Evolutionary conservation across 2,113 vertebrate species (phyloP).

Genomic region (Thomomys bottae): DNA sequence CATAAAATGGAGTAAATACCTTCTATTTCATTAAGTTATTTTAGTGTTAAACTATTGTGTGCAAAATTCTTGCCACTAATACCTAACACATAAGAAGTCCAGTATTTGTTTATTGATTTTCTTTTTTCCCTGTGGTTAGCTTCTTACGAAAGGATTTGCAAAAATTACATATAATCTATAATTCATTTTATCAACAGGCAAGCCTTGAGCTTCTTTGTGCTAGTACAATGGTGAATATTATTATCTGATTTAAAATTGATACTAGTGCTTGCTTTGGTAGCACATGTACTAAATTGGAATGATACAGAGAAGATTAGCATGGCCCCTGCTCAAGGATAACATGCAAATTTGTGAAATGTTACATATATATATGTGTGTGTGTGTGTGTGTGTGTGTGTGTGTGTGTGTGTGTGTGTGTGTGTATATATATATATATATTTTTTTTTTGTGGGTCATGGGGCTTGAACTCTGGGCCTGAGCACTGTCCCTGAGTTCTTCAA

Average conservation of each 20-base stretch:
- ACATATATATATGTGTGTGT: no score
- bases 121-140: neutral
- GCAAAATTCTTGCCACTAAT: neutral
- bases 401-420: no score
- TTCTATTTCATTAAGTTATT: conserved; percentile 8
- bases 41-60: neutral
- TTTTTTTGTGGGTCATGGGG: no score
- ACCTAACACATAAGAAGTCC: neutral
- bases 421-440: no score
- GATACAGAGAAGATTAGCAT: no score
- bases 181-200: neutral
- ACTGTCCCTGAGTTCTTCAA: no score
- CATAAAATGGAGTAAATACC: neutral
- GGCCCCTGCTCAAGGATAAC: no score
- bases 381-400: no score
- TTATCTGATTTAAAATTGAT: neutral
- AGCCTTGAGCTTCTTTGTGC: neutral
- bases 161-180: neutral
- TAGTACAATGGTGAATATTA: neutral
- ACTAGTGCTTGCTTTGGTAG: no score
- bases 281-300: no score
- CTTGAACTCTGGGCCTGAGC: no score
- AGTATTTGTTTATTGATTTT: neutral
- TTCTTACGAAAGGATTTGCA: neutral
- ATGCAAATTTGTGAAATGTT: no score